A percentile compares a stretch with the other conserved stretches of the same genome.
These are phyloP conservation scores for Tyrannus savana DNA, from an alignment of 2,113 vertebrate genomes.

Conservation along the genomic window DNA sequence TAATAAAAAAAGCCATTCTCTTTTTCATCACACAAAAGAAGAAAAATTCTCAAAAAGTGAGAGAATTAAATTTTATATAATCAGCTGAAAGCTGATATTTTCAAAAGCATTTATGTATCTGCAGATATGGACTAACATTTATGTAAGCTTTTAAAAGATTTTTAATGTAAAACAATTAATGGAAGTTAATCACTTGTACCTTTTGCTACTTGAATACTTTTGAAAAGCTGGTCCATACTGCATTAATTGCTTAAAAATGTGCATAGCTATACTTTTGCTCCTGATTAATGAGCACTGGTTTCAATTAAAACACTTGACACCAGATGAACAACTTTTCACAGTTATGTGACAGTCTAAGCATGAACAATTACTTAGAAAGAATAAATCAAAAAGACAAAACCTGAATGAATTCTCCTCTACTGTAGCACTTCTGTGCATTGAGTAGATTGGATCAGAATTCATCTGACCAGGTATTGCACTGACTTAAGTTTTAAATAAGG, in stretches of 20 bases:
- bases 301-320: background rate
- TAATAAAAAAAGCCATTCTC: background rate
- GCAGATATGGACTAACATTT: background rate
- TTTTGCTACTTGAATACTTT: background rate
- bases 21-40: background rate
- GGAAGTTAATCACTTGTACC: background rate
- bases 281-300: background rate
- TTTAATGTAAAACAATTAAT: background rate
- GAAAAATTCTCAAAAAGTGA: background rate
- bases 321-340: background rate
- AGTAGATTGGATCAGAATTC: background rate
- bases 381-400: background rate
- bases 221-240: background rate
- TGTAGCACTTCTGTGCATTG: background rate
- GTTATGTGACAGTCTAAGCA: background rate
- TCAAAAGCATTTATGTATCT: background rate
- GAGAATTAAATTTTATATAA: background rate
- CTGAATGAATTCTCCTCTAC: background rate
- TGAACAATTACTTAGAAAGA: background rate
- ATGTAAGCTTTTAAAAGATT: background rate
- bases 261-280: background rate
- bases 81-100: background rate
- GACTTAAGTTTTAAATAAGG: background rate
- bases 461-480: background rate
- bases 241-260: background rate